Evolutionary conservation across 2,113 vertebrate species (phyloP), one percentile per base, ranked within the genome.

Genomic region (Chlamydotis undulata): DNA sequence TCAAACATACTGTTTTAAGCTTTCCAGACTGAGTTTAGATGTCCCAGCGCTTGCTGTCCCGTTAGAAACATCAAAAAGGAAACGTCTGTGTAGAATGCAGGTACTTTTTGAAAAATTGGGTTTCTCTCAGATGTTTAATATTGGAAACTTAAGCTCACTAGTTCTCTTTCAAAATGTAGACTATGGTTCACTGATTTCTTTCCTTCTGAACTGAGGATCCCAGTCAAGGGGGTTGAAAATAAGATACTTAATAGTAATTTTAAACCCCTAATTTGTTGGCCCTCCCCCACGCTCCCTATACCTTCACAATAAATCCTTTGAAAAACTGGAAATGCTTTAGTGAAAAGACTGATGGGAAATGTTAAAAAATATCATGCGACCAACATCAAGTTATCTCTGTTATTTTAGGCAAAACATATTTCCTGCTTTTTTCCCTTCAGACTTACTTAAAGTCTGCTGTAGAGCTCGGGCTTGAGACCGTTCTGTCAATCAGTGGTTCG

Each of bases 221-320:
- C 87, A 91, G 95, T 95, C 87, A 94, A 96, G 87, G 91, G 91
- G 93, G 71, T 11, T 95, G 94, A 94, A 93, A 97, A 83, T 94
- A 94, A 94, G 96, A 97, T 90, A 94, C 95, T 94, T 95, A 77
- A 96, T 93, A 86, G 95, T 95, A 95, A 97, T 95, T 95, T 96
- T 96, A 97, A 96, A 97, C 95, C 92, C 78, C 60, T 89, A 90
- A 93, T 94, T 97, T 96, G 94, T 93, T 81, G 90, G 65, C 90
- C 83, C 92, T 95, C 90, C 90, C 91, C 88, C 83, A 78, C 1
- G 31, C 75, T 68, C 87, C 83, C 82, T 61, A 86, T 53, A 94
- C 76, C 93, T 79, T 73, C 87, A 97, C 96, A 97, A 97, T 96
- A 90, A 97, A 97, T 92, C 90, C 95, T 97, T 96, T 96, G 86